Percentiles rank a stretch among this genome's conserved stretches.
phyloP scores from a whole-genome alignment of 1,140 invertebrate species.

The Drosophila arawakana region DNA sequence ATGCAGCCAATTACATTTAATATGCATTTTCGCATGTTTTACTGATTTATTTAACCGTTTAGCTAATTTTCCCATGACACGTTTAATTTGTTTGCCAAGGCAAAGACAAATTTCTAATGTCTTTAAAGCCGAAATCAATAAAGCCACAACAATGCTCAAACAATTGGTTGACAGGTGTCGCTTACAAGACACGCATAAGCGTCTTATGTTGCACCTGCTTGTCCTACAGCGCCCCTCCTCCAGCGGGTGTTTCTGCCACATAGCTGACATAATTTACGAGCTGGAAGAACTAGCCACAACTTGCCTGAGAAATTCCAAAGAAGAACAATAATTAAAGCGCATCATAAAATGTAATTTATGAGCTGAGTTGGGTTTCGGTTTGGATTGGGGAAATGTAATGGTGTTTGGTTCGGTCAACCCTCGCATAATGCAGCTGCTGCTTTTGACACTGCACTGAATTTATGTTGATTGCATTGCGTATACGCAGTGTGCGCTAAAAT shows the following conservation, averaged over 20 bases:
- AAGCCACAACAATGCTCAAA: conserved; percentile 63
- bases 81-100: background rate
- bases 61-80: conserved; percentile 12
- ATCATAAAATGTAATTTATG: conserved; percentile 35
- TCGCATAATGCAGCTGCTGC: conserved; percentile 20
- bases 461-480: conserved; percentile 61
- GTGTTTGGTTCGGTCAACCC: conserved; percentile 6
- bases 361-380: background rate
- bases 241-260: background rate
- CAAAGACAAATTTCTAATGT: conserved; percentile 1
- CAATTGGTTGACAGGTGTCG: conserved; percentile 49
- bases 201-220: conserved; percentile 27
- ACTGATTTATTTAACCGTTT: background rate
- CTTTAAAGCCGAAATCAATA: conserved; percentile 63
- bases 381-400: conserved; percentile 13
- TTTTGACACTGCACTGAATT: conserved; percentile 38
- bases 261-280: conserved; percentile 39
- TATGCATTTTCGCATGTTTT: background rate
- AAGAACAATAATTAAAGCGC: conserved; percentile 8
- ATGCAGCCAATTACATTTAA: background rate
- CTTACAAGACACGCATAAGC: conserved; percentile 52
- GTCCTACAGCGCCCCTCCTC: too few relatives aligned
- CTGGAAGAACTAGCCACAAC: conserved; percentile 10
- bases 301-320: background rate
- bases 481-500: conserved; percentile 72